These are phyloP conservation scores for Ictidomys tridecemlineatus DNA, from an alignment of 2,113 vertebrate species.

Conservation along the genomic window DNA sequence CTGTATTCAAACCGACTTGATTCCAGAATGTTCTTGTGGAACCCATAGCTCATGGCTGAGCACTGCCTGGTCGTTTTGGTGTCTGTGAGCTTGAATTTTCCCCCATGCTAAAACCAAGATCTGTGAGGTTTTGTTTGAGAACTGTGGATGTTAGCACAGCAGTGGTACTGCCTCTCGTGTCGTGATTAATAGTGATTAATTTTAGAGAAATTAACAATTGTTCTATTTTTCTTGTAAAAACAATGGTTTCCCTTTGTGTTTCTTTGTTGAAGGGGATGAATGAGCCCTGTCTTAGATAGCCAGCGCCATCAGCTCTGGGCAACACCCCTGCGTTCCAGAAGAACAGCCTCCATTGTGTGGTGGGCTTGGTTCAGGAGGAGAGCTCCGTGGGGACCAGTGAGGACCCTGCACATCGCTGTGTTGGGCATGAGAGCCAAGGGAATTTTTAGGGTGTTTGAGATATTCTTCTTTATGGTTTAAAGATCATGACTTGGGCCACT, in stretches of 20 bases:
- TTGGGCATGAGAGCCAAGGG: neutral
- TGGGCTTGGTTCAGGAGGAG: neutral
- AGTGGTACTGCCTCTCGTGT: fast-evolving
- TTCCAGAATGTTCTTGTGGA: neutral
- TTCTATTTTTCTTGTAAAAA: neutral
- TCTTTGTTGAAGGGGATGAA: neutral
- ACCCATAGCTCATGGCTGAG: fast-evolving
- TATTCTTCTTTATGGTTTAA: neutral
- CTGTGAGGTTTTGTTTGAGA: neutral
- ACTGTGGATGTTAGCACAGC: fast-evolving
- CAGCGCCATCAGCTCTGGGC: neutral
- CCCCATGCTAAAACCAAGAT: neutral
- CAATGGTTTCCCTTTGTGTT: neutral
- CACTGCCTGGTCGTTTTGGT: neutral
- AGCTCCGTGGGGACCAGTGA: neutral
- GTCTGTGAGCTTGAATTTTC: neutral
- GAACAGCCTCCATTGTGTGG: neutral
- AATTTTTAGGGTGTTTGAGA: neutral
- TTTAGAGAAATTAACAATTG: neutral
- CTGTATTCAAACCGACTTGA: neutral
- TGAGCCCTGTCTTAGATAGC: neutral
- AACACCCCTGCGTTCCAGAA: neutral
- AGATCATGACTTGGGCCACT: fast-evolving
- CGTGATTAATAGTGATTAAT: neutral
- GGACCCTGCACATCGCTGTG: neutral